Evolutionary conservation across 1,140 invertebrate genomes (phyloP).

Genomic region (Araneus ventricosus): DNA sequence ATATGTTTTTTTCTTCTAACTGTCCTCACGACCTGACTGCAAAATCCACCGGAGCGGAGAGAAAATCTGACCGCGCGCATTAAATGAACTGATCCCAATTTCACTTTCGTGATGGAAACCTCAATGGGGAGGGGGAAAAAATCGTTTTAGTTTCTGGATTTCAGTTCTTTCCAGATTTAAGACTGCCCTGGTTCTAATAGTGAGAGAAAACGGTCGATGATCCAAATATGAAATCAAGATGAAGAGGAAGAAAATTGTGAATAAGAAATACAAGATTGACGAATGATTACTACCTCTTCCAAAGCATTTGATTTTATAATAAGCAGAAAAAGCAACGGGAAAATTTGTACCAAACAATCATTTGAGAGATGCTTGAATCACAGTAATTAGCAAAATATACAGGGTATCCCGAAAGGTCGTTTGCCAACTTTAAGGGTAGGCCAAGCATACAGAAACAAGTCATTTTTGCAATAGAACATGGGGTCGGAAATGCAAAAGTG

Average conservation of each 20-base stretch:
- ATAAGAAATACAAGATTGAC: background rate
- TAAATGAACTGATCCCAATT: background rate
- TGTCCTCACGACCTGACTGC: background rate
- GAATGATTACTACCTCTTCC: too few species aligned
- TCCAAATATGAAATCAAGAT: background rate
- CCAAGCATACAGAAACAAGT: too few species aligned
- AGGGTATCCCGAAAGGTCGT: too few species aligned
- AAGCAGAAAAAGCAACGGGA: too few species aligned
- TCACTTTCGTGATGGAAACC: slow-evolving; percentile 8
- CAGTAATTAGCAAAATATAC: too few species aligned
- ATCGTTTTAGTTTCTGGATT: background rate
- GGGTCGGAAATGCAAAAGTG: too few species aligned
- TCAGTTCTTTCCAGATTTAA: background rate
- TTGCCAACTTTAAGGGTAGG: too few species aligned
- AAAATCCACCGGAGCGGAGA: slow-evolving; percentile 20
- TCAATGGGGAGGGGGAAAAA: background rate
- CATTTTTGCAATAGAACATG: too few species aligned
- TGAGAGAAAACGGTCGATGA: background rate
- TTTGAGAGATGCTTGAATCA: too few species aligned
- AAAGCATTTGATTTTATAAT: too few species aligned
- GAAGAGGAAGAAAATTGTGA: background rate
- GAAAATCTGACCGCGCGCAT: slow-evolving; percentile 10
- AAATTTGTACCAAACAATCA: too few species aligned
- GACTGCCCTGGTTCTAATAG: background rate
- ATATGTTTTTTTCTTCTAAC: background rate